Base-by-base conservation (phyloP, 2,888 invertebrate genomes). In the Macrosiphum euphorbiae region DNA sequence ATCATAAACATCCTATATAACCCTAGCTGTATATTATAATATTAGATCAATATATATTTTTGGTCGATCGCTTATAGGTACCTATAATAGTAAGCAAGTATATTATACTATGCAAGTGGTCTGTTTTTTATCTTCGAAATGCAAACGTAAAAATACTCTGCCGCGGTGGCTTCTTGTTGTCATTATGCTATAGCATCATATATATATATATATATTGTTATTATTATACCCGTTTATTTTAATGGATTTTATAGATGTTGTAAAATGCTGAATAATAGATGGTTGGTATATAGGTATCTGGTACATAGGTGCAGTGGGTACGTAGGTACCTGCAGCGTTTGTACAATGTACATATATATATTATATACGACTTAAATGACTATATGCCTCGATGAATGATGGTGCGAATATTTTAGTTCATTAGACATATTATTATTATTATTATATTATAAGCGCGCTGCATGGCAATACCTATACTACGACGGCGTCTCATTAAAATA, bases 361-460 rank as follows among this genome's bases (percentile, higher is more conserved):
- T 4, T 44, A n/a, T 16, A 35, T 50, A 50, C 10, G 52, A 55
- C 41, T 50, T 55, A 50, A 47, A 86, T 87, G n/a, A 47, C 58
- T 47, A 55, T 24, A n/a, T 55, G 58, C 58, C 26, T 20, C 7
- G 86, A 47, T 92, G 86, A 86, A 92, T 91, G 91, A 91, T 91
- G 55, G 44, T 91, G 91, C 91, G 55, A 91, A 58, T 91, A 85
- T 91, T 91, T 85, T 91, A 90, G 90, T 90, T 90, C 90, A 90
- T 90, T 90, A 90, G 26, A 78, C 35, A 35, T 78, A 47, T 47
- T 47, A 44, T 44, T 44, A 44, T 44, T 87, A 50, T n/a, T 41
- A 86, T 47, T 86, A 35, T 41, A 86, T 47, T 86, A 20, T 78
- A 35, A 78, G 26, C 35, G 78, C 35, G 16, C 67, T 67, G 67